Evolutionary conservation across 2,888 invertebrate genomes (phyloP).

Genomic region (Chromoteleia sp.): DNA sequence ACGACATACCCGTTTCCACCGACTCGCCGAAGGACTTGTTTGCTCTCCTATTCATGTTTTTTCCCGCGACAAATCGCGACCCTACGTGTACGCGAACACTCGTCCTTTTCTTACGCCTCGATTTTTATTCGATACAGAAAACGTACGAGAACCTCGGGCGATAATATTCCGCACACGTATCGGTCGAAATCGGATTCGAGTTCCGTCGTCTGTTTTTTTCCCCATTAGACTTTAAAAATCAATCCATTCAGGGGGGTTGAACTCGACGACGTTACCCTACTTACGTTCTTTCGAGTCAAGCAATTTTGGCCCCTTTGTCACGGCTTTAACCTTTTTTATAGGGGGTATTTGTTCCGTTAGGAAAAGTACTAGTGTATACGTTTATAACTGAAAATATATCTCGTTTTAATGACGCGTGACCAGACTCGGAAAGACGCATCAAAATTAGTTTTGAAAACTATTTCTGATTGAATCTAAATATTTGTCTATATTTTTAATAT

Average conservation of each 20-base stretch:
- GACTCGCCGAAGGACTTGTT: constrained; percentile 4
- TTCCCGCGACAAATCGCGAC: not conserved
- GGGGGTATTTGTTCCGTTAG: no score
- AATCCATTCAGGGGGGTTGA: constrained; percentile 1
- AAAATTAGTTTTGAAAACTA: no score
- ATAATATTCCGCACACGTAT: constrained; percentile 73
- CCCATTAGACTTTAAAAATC: not conserved
- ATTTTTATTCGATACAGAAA: constrained; percentile 69
- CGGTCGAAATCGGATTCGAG: constrained; percentile 61
- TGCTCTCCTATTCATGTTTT: constrained; percentile 13
- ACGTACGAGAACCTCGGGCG: constrained; percentile 55
- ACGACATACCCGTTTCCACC: constrained; percentile 71
- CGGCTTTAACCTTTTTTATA: no score
- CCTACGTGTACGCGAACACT: constrained; percentile 74
- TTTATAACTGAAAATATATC: no score
- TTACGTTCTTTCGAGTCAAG: no score
- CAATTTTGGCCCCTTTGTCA: no score
- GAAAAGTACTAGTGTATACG: no score
- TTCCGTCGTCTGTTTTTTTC: constrained; percentile 29
- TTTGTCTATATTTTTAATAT: no score
- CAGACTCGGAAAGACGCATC: no score
- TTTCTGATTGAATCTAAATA: no score
- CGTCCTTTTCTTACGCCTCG: constrained; percentile 22
- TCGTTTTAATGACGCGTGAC: no score
- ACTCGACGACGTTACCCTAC: no score